phyloP scores from a whole-genome alignment of 2,113 vertebrate species.

The Aptenodytes forsteri region DNA sequence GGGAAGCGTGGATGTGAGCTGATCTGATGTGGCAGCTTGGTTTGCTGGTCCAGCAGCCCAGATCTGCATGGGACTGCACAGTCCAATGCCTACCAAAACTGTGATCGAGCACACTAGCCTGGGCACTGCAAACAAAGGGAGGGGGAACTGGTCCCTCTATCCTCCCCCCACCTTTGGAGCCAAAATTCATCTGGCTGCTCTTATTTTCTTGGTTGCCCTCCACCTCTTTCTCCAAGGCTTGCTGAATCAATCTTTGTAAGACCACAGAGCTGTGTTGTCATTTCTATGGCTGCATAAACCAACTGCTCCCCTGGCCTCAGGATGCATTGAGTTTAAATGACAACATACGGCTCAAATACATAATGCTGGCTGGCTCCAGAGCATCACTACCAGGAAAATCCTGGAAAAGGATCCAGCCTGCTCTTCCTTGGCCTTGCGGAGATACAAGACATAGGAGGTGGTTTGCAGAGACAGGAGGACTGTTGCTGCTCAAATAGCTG shows the following conservation, averaged over 20 bases:
- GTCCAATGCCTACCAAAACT: background rate
- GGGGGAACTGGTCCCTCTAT: background rate
- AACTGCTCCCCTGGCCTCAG: background rate
- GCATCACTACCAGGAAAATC: background rate
- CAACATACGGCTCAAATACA: background rate
- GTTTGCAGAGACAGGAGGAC: background rate
- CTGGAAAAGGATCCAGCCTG: background rate
- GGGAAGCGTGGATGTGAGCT: background rate
- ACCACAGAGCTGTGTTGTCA: background rate
- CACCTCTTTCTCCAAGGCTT: background rate
- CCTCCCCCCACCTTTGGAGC: background rate
- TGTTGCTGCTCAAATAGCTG: background rate
- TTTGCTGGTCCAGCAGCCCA: background rate
- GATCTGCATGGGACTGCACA: background rate
- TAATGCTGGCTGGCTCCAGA: background rate
- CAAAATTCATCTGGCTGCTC: background rate
- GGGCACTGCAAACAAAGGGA: background rate
- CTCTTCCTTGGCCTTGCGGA: background rate
- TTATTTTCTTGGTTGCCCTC: background rate
- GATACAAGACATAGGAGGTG: background rate
- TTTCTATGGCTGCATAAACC: background rate
- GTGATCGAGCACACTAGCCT: fast-evolving
- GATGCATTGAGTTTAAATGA: background rate
- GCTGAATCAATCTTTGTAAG: background rate
- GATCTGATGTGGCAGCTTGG: conserved; percentile 5